Percentiles rank a stretch among this genome's conserved stretches.
phyloP scores from a whole-genome alignment of 2,113 vertebrate genomes.

The human region GRCh38 chr1:67047501-67048000 shows the following conservation, averaged over 20 bases:
- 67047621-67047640: conserved; percentile 12
- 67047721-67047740: not conserved
- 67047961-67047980: not conserved
- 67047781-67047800: not conserved
- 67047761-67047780: not conserved
- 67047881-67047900: not conserved
- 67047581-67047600: not conserved
- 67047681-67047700: not conserved
- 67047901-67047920: not conserved
- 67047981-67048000: not conserved
- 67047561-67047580: not conserved
- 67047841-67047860: not conserved
- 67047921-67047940: not conserved
- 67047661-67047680: not conserved
- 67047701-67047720: not conserved
- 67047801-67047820: not conserved
- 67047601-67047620: not conserved
- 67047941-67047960: not conserved
- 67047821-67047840: not conserved
- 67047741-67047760: not conserved
- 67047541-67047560: not conserved
- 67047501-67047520: not conserved
- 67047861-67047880: not conserved
- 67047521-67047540: conserved; percentile 2
- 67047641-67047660: not conserved